A percentile compares a stretch with the other conserved stretches of the same genome.
Conservation (phyloP, 1,140 invertebrate genomes). For the Dermatophagoides farinae region DNA sequence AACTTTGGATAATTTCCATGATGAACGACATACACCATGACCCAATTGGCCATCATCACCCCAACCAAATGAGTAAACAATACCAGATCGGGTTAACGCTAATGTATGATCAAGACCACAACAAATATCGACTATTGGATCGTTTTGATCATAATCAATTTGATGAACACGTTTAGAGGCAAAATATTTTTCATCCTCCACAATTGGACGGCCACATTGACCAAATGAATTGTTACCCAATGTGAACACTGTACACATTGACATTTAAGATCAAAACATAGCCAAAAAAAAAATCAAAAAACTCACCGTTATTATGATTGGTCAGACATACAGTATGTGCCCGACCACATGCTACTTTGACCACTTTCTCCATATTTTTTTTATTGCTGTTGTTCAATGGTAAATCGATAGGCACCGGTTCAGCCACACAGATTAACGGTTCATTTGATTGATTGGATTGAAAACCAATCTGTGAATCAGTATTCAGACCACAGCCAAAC, state of each 20-base stretch:
- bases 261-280: slow-evolving; percentile 5
- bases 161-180: slow-evolving; percentile 41
- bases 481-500: slow-evolving; percentile 75
- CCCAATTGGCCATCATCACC: slow-evolving; percentile 88
- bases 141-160: slow-evolving; percentile 18
- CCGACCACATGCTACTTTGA: slow-evolving; percentile 52
- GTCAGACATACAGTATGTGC: slow-evolving; percentile 66
- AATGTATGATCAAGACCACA: slow-evolving; percentile 75
- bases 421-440: slow-evolving; percentile 45
- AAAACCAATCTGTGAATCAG: slow-evolving; percentile 68
- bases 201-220: slow-evolving; percentile 67
- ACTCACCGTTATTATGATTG: slow-evolving; percentile 35
- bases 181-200: slow-evolving; percentile 51
- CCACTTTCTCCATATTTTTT: slow-evolving; percentile 27
- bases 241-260: slow-evolving; percentile 37
- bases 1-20: slow-evolving; percentile 29
- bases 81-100: slow-evolving; percentile 53
- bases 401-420: slow-evolving; percentile 50
- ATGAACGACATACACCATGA: slow-evolving; percentile 41
- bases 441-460: slow-evolving; percentile 17
- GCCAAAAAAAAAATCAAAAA: not conserved
- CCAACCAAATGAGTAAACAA: slow-evolving; percentile 74
- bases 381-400: slow-evolving; percentile 35
- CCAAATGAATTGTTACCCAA: slow-evolving; percentile 83
- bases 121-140: slow-evolving; percentile 33